phyloP scores from a whole-genome alignment of 2,797 vertebrate genomes.

The Cossypha caffra region DNA sequence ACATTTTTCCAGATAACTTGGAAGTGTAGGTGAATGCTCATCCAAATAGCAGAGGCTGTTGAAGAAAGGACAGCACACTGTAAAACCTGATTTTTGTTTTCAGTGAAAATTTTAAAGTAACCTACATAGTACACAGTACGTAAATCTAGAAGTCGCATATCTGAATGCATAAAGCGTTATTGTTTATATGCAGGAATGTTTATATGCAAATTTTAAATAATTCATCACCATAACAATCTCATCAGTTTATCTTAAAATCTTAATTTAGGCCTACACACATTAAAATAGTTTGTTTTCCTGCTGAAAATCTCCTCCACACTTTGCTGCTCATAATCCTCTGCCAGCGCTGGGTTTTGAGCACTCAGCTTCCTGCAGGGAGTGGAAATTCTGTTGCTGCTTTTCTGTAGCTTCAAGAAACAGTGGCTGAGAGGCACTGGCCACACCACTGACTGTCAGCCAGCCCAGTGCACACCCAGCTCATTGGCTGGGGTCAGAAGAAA shows the following conservation, averaged over 20 bases:
- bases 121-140: background rate
- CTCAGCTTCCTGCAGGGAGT: background rate
- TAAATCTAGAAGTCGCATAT: background rate
- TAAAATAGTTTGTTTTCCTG: background rate
- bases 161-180: background rate
- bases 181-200: background rate
- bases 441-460: background rate
- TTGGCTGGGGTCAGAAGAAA: background rate
- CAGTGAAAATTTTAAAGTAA: background rate
- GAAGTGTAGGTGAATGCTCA: background rate
- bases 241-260: background rate
- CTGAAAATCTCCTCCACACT: background rate
- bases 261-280: background rate
- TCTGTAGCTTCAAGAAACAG: background rate
- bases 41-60: background rate
- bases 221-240: background rate
- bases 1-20: background rate
- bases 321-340: background rate
- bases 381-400: background rate
- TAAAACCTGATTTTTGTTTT: background rate
- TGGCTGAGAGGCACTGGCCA: background rate
- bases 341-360: background rate
- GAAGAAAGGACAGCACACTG: background rate
- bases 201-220: background rate
- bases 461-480: background rate